Base-by-base conservation (phyloP, 1,140 invertebrate species). In the Musca vetustissima region DNA sequence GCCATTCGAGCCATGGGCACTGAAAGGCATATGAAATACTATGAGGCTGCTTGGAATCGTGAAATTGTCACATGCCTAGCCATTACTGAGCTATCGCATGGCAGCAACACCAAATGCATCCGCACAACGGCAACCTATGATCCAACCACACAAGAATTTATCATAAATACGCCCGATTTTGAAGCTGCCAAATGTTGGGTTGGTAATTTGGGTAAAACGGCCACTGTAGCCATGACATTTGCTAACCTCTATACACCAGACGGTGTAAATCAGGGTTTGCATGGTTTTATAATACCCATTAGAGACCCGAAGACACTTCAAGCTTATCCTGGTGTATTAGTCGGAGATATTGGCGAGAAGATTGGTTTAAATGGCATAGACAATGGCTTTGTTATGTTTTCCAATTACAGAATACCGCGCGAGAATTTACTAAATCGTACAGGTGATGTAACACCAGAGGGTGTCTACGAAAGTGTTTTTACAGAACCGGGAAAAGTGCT, bases 171-270 rank as follows among this genome's bases (percentile, higher is more conserved):
- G 0, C 95, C 96, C 0, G 92, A 96, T 83, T 93, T 97, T 85
- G 91, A 97, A 83, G 93, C 95, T 24, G 93, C 94, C 52, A 98
- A 98, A 87, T 96, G 94, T 84, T 98, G 96, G 96, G 87, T 91
- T 74, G 95, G 94, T 73, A 93, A 93, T 84, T 86, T 97, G 84
- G 93, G 94, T 89, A 90, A 97, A 87, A 90, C 89, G 25, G 91
- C 93, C 66, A 97, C 94, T 0, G 91, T 97, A 77, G 92, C 92
- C 1, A 80, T 96, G 61, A 86, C 96, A 6, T 98, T 94, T 85
- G 96, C 96, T 3, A 93, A 97, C 83, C 84, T 98, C 36, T 85
- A 88, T 64, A 88, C 87, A 0, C 82, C 86, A 2, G 93, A 97
- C 83, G 89, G 89, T 0, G 77, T 85, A n/a, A 91, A 90, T 77